Evolutionary conservation across 2,888 invertebrate species (phyloP), one percentile per base, ranked within the genome.

Genomic region (Troides oblongomaculatus): DNA sequence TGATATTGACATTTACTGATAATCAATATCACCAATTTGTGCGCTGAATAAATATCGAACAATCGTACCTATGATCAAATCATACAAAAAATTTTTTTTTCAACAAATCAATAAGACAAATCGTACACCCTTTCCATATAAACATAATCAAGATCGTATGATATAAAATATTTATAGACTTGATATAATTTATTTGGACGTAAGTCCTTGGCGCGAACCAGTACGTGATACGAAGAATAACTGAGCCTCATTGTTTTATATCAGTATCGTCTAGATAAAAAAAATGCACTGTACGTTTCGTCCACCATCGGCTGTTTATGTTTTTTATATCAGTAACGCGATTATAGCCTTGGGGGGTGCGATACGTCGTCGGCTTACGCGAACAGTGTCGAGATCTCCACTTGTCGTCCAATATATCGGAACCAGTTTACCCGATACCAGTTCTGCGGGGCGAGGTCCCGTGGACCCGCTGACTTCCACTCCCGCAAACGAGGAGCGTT

Each of bases 371-470:
- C 62, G 58, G 39, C 61, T 61, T 39, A 62, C 67, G 66, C 56
- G 30, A 60, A 46, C 60, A 1, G 66, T 25, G 61, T 18, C 66
- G 67, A n/a, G 71, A 62, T 75, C 74, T 75, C 77, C 84, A 85
- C 85, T 66, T 59, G 59, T 64, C 70, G 66, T n/a, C 83, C 83
- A 87, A 81, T 78, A 73, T 73, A 62, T 73, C 72, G 64, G 75
- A 83, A 84, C 85, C 81, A 74, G 84, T 85, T 81, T 70, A 72
- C 76, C 74, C 74, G 73, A 79, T 84, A 90, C 90, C 87, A 83
- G 90, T 89, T 86, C 77, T 74, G 80, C 81, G 69, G 81, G 82
- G 85, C 90, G 89, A 90, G 90, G 91, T 90, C 90, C 82, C 84
- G 82, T 79, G 83, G 84, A 76, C 77, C 78, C 76, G 76, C 76